Percentiles rank a stretch among this genome's conserved stretches.
phyloP scores from a whole-genome alignment of 1,140 invertebrate genomes.

The Trichoplusia ni region DNA sequence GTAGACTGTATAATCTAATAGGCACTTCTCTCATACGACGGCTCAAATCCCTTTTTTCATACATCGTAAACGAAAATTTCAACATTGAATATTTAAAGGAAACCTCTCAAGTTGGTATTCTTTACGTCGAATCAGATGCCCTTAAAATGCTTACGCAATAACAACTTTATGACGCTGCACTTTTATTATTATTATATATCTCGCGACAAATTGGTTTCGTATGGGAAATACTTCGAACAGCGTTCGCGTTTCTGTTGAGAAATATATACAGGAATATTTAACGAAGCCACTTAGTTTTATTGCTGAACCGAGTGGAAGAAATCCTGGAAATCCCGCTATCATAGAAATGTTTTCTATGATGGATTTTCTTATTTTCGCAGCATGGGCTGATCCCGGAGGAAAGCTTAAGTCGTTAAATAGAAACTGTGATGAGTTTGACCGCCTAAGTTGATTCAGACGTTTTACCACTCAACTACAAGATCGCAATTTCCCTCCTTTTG shows the following conservation, averaged over 20 bases:
- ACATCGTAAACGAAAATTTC: conserved; percentile 50
- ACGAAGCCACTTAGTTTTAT: background rate
- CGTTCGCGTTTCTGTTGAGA: background rate
- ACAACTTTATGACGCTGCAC: conserved; percentile 49
- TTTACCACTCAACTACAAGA: too few species aligned
- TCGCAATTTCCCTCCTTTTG: too few species aligned
- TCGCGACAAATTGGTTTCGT: conserved; percentile 48
- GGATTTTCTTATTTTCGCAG: too few species aligned
- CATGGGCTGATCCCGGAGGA: too few species aligned
- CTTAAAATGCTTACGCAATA: conserved; percentile 42
- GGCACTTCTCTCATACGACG: conserved; percentile 45
- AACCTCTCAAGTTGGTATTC: conserved; percentile 35
- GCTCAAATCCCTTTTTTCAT: conserved; percentile 48
- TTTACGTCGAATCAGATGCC: conserved; percentile 48
- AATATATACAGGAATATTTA: conserved; percentile 3
- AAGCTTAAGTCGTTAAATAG: too few species aligned
- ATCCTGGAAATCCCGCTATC: too few species aligned
- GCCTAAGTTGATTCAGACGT: too few species aligned
- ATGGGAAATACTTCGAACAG: conserved; percentile 27
- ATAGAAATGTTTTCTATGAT: too few species aligned
- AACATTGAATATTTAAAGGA: conserved; percentile 42
- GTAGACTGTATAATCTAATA: conserved; percentile 52
- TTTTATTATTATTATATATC: conserved; percentile 46
- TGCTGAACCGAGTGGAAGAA: background rate
- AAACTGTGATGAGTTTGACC: too few species aligned